Evolutionary conservation across 2,888 invertebrate species (phyloP).

Genomic region (Volucella inanis): DNA sequence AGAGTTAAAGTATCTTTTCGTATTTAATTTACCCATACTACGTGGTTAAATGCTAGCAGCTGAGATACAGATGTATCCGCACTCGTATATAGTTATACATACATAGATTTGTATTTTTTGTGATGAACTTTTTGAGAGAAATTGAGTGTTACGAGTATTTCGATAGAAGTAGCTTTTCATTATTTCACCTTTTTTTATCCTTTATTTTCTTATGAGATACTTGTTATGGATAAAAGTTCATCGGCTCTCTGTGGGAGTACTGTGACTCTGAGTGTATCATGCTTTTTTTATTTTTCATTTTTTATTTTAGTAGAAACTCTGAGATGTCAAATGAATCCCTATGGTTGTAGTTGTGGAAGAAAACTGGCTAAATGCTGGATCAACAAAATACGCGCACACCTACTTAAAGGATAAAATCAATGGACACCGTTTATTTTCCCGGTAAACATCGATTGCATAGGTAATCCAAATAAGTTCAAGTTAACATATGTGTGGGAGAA

Average conservation of each 20-base stretch:
- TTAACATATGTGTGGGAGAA: too few species aligned
- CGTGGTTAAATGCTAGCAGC: neutral
- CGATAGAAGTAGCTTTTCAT: slow-evolving; percentile 42
- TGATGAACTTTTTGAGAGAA: slow-evolving; percentile 41
- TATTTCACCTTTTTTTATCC: slow-evolving; percentile 26
- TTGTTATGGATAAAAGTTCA: slow-evolving; percentile 37
- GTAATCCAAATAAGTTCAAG: too few species aligned
- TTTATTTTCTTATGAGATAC: too few species aligned
- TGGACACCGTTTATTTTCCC: too few species aligned
- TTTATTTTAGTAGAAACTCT: neutral
- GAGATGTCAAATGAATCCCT: slow-evolving; percentile 6
- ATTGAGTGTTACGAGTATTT: neutral
- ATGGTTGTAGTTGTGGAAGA: neutral
- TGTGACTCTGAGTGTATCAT: too few species aligned
- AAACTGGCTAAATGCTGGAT: slow-evolving; percentile 5
- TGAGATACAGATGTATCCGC: slow-evolving; percentile 16
- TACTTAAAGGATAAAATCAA: too few species aligned
- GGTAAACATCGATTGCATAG: too few species aligned
- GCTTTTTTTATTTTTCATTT: neutral
- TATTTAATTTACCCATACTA: slow-evolving; percentile 14
- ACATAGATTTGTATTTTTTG: too few species aligned
- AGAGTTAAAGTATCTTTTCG: slow-evolving; percentile 50
- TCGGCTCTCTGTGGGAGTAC: slow-evolving; percentile 6
- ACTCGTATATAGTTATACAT: too few species aligned
- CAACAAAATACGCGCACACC: neutral